A percentile compares a stretch with the other conserved stretches of the same genome.
Conservation (phyloP, 2,888 invertebrate genomes). For the Drymonia ruficornis region DNA sequence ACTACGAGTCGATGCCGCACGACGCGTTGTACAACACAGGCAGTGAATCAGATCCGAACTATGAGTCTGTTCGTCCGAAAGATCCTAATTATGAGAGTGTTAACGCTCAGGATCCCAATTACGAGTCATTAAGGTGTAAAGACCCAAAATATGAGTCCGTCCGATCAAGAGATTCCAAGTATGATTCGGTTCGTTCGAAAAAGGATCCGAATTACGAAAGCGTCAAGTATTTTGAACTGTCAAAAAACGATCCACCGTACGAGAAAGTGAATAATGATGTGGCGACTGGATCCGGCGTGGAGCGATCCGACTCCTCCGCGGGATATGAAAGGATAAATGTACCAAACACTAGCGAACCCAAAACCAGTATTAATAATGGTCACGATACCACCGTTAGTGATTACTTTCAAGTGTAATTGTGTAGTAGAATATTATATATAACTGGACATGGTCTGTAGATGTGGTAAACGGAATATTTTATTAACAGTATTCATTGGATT, state of each 20-base stretch:
- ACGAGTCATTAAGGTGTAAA: conserved; percentile 86
- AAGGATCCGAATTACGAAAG: conserved; percentile 93
- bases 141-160: conserved; percentile 86
- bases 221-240: conserved; percentile 88
- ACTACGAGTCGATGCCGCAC: conserved; percentile 90
- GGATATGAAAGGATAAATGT: conserved; percentile 76
- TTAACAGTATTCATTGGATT: conserved; percentile 52
- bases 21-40: conserved; percentile 87
- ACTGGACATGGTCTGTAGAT: conserved; percentile 33
- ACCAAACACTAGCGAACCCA: conserved; percentile 58
- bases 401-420: conserved; percentile 76
- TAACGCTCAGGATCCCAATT: conserved; percentile 87
- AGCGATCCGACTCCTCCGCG: conserved; percentile 72
- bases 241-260: conserved; percentile 87
- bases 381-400: conserved; percentile 70
- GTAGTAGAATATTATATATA: conserved; percentile 25
- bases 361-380: conserved; percentile 76
- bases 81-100: conserved; percentile 90
- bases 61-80: conserved; percentile 87
- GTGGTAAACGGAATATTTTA: conserved; percentile 52
- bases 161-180: conserved; percentile 86
- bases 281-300: conserved; percentile 47
- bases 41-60: conserved; percentile 90
- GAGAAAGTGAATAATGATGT: conserved; percentile 83
- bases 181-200: conserved; percentile 87